Conservation (phyloP, 2,113 vertebrate genomes). For the Sceloporus undulatus region DNA sequence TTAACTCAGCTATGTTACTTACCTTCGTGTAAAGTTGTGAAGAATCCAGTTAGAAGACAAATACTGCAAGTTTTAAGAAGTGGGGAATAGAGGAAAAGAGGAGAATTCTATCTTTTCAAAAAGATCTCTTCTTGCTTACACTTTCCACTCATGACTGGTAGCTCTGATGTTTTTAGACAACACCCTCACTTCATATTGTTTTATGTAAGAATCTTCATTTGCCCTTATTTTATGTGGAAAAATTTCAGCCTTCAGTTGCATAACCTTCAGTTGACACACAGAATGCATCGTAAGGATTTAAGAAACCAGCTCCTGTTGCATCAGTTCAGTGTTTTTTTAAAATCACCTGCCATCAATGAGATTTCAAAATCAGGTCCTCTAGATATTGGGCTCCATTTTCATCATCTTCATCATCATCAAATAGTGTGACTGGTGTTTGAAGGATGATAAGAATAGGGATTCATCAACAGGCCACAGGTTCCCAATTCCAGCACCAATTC, state of each 20-base stretch:
- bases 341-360: neutral
- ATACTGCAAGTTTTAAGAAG: too few relatives aligned
- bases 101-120: neutral
- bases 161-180: neutral
- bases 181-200: neutral
- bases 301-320: neutral
- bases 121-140: neutral
- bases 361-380: neutral
- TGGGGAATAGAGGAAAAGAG: too few relatives aligned
- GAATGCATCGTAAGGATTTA: neutral
- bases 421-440: neutral
- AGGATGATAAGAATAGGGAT: neutral
- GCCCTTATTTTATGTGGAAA: neutral
- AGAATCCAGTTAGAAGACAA: neutral
- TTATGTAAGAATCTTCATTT: neutral
- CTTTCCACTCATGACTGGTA: neutral
- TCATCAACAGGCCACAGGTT: neutral
- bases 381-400: neutral
- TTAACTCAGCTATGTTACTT: neutral
- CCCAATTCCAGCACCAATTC: too few relatives aligned
- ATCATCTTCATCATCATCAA: neutral
- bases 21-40: neutral
- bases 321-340: neutral
- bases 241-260: neutral
- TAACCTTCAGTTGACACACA: neutral